Base-by-base conservation (phyloP, 2,113 vertebrate species). In the Cromileptes altivelis region DNA sequence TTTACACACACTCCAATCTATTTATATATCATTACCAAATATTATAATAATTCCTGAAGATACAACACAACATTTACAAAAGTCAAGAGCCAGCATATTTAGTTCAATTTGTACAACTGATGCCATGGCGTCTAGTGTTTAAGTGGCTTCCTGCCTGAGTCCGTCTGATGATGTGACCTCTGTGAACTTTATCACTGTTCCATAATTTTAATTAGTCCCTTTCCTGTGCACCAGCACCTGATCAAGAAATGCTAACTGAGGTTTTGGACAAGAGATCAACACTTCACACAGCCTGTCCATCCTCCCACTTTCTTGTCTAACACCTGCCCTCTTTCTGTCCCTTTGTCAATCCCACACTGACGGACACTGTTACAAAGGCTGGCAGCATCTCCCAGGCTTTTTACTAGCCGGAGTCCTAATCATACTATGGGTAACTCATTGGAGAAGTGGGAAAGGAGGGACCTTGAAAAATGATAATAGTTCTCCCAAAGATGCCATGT, bases 321-420 rank as follows among this genome's bases (percentile, higher is more conserved):
- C 52, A 50, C 61, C 78, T 67, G 78, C 27, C 53, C 61, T 42
- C 70, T 61, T 40, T 80, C 63, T 61, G 65, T 55, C 50, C 19
- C 80, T 27, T 19, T 52, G 30, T 76, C 64, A 56, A 69, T 47
- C 62, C 18, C 12, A 72, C 47, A 25, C 21, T 1, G 55, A 84
- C 1, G 4, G 61, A 53, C 37, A 63, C 17, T 65, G 40, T 56
- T 19, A 75, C 15, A 27, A 52, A 79, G 61, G 23, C 61, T 56
- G 25, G 30, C 80, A 75, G 81, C 55, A 81, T 42, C 40, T 81
- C 58, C 10, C 14, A 49, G 62, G 50, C 73, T 75, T 74, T 72
- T 70, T 61, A 25, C 55, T 14, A 17, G 49, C 47, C 23, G 3
- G 47, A 52, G 65, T 14, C 25, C 49, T 67, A 49, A 49, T 49